Evolutionary conservation across 2,888 invertebrate genomes (phyloP).

Genomic region (Rhagonycha fulva): DNA sequence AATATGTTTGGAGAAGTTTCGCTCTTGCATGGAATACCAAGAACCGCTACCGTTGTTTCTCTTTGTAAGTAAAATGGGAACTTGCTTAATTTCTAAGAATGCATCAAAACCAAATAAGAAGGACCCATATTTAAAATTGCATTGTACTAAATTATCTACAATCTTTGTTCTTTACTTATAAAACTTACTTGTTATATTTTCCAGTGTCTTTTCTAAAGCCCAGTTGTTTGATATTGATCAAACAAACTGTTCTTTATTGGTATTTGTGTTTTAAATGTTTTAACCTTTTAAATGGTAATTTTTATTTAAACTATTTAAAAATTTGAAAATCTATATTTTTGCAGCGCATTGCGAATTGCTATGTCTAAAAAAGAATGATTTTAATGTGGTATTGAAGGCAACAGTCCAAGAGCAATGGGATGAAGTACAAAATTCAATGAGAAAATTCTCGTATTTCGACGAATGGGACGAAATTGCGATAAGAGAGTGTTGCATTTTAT

Average conservation of each 20-base stretch:
- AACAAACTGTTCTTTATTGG: background rate
- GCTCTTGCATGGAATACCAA: conserved; percentile 62
- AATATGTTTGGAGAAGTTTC: conserved; percentile 72
- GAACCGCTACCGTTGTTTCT: conserved; percentile 65
- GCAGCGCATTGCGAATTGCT: conserved; percentile 66
- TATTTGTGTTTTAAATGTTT: background rate
- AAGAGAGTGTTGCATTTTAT: conserved; percentile 69
- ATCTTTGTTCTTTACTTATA: too few species aligned
- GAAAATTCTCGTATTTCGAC: conserved; percentile 67
- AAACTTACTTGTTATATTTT: too few species aligned
- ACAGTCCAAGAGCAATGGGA: conserved; percentile 67
- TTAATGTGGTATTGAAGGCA: conserved; percentile 62
- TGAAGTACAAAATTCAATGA: conserved; percentile 63
- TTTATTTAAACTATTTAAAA: background rate
- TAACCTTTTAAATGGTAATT: background rate
- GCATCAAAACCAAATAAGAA: too few species aligned
- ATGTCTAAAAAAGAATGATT: conserved; percentile 65
- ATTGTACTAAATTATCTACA: too few species aligned
- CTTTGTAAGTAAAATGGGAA: conserved; percentile 49
- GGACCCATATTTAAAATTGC: too few species aligned
- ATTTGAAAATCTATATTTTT: conserved; percentile 8
- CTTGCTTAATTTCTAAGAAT: background rate
- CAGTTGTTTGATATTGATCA: background rate
- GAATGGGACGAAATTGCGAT: conserved; percentile 62
- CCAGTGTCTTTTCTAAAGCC: too few species aligned